Conservation (phyloP, 2,113 vertebrate species). For the Scytalopus superciliaris region DNA sequence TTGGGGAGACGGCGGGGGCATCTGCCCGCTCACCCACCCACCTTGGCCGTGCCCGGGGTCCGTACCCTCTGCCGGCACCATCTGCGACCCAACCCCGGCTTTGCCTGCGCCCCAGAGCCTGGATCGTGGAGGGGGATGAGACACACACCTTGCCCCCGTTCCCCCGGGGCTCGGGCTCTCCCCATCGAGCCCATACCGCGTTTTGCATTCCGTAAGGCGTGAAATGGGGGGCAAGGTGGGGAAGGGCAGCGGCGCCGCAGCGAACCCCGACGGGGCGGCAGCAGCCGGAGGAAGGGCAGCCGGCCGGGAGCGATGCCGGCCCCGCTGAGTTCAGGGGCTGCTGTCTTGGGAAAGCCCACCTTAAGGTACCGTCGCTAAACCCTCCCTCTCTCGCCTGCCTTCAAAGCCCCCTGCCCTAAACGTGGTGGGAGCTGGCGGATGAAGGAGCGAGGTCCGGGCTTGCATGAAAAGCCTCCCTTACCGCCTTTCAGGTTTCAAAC, state of each 20-base stretch:
- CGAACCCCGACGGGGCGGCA: neutral
- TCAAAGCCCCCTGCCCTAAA: neutral
- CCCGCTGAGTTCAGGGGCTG: neutral
- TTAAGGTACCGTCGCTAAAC: neutral
- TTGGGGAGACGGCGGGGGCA: neutral
- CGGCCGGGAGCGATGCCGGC: neutral
- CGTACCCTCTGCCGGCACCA: neutral
- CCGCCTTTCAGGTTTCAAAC: neutral
- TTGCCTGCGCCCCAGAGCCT: neutral
- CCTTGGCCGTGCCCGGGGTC: neutral
- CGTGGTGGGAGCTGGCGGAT: neutral
- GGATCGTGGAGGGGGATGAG: neutral
- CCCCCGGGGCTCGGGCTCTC: neutral
- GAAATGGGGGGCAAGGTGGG: fast-evolving
- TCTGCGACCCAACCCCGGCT: fast-evolving
- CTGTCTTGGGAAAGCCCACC: neutral
- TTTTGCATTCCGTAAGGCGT: neutral
- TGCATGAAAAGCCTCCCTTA: neutral
- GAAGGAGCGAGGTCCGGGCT: neutral
- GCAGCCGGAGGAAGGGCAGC: neutral
- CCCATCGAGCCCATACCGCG: too few species aligned
- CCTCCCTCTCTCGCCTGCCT: fast-evolving
- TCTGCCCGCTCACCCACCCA: neutral
- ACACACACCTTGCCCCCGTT: too few species aligned
- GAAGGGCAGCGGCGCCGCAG: neutral